phyloP scores from a whole-genome alignment of 2,888 invertebrate genomes.

The Tachina fera region DNA sequence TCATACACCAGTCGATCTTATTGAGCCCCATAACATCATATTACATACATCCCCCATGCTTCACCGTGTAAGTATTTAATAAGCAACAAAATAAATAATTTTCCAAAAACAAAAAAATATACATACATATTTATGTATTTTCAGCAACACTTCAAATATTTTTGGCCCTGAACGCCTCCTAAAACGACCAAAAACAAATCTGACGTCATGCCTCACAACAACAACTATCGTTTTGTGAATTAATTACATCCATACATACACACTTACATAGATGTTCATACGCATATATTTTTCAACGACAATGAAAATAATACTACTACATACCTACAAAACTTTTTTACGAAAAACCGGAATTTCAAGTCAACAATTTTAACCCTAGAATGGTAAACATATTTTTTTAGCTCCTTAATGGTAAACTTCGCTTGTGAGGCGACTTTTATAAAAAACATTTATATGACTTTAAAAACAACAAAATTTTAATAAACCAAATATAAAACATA shows the following conservation, averaged over 20 bases:
- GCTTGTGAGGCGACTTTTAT: no score
- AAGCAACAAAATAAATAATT: slow-evolving; percentile 11
- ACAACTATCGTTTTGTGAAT: slow-evolving; percentile 1
- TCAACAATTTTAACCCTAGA: slow-evolving; percentile 36
- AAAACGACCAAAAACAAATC: slow-evolving; percentile 24
- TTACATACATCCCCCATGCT: no score
- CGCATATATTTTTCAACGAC: background rate
- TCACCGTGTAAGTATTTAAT: background rate
- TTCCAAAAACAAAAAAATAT: slow-evolving; percentile 5
- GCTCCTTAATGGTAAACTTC: no score
- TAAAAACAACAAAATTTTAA: no score
- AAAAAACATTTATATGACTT: no score
- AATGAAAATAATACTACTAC: slow-evolving; percentile 3
- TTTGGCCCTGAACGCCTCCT: slow-evolving; percentile 47
- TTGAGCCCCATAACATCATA: no score
- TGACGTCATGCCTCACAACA: slow-evolving; percentile 60
- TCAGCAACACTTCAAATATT: slow-evolving; percentile 23
- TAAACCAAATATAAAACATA: no score
- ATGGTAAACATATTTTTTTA: no score
- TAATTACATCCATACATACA: background rate
- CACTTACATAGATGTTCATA: no score
- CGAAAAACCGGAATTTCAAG: slow-evolving; percentile 60
- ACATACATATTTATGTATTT: background rate
- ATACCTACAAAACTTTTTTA: background rate
- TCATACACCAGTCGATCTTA: no score